Conservation (phyloP, 2,113 vertebrate genomes). For the Bubo blakistoni region DNA sequence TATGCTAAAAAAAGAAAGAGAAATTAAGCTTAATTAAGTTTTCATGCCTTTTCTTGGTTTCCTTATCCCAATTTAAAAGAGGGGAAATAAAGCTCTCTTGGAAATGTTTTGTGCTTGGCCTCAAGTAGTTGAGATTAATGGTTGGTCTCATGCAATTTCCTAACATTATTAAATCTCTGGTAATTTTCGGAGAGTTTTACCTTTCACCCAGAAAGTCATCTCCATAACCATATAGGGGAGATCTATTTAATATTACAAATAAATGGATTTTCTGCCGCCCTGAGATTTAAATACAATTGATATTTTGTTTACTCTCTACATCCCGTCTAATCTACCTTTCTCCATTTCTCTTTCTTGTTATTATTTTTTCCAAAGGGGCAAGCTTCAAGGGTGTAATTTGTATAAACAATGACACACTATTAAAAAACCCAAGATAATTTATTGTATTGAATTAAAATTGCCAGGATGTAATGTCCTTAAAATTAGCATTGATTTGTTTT, state of each 20-base stretch:
- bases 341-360: not conserved
- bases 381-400: not conserved
- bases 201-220: conserved; percentile 1
- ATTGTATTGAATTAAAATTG: not conserved
- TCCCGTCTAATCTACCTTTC: not conserved
- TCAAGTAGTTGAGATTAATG: not conserved
- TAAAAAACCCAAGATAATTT: not conserved
- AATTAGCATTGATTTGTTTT: not conserved
- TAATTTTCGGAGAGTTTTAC: not conserved
- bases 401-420: not conserved
- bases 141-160: not conserved
- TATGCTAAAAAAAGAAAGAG: not conserved
- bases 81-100: not conserved
- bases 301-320: not conserved
- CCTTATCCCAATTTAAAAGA: not conserved
- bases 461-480: not conserved
- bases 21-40: not conserved
- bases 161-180: conserved; percentile 1
- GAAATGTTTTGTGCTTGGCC: not conserved
- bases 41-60: not conserved
- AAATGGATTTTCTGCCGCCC: not conserved
- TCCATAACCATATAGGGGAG: not conserved
- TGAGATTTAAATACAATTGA: not conserved
- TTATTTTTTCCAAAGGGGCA: not conserved
- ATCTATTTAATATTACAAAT: not conserved